Evolutionary conservation across 2,113 vertebrate species (phyloP), one percentile per base, ranked within the genome.

Genomic region (Anser cygnoides): DNA sequence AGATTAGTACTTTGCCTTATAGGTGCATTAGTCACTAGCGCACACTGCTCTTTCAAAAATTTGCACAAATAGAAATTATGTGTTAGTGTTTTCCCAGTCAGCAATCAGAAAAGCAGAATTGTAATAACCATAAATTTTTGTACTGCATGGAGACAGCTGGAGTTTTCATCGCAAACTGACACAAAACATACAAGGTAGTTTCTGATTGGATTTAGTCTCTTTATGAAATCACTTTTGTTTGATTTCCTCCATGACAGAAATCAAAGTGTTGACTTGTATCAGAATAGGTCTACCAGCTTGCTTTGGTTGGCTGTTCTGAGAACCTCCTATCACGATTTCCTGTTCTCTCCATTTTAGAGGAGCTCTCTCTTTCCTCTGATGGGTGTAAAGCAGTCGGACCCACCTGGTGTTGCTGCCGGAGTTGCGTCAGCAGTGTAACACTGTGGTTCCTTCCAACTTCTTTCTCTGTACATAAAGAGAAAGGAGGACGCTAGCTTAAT

Each of bases 401-500:
- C 52, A 46, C 72, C 22, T 79, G 78, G 74, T 63, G 49, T 72
- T 87, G 87, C 84, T 85, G 77, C 39, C 26, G 4, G 23, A 66
- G 31, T 55, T 90, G n/a, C 66, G 55, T 43, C 68, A 81, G 68
- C 57, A 75, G 52, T 46, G 20, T 22, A 67, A 65, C 29, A 41
- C 33, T 25, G 43, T 1, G 9, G 39, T 63, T 87, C 49, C 39
- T 94, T 77, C 73, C 90, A 92, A 70, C 23, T 63, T 75, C 65
- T 77, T 35, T 72, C 31, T 90, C 55, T n/a, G 44, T 59, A 72
- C 66, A 83, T 58, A 20, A 23, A 90, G 68, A 86, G 85, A 91
- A 96, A 97, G 62, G 66, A 94, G 86, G 80, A 90, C 76, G 44
- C 73, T 78, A 46, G 57, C 76, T 93, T 81, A 72, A 14, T 22